A percentile compares a stretch with the other conserved stretches of the same genome.
Evolutionary conservation across 2,797 vertebrate genomes (phyloP).

Genomic region (Anomalospiza imberbis): DNA sequence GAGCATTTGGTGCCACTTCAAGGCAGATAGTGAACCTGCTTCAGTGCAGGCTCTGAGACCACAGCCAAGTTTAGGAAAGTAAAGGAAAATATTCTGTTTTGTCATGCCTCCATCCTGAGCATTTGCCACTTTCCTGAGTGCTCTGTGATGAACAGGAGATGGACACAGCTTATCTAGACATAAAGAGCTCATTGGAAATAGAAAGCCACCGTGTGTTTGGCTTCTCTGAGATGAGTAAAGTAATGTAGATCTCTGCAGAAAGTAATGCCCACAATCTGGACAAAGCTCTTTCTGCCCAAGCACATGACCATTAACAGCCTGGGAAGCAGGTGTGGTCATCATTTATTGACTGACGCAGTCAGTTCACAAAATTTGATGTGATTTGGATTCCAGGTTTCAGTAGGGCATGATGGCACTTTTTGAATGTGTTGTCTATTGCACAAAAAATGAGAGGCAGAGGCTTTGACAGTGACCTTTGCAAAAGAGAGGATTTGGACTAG

Average conservation of each 20-base stretch:
- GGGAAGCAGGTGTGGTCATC: neutral
- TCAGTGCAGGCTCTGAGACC: neutral
- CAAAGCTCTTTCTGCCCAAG: neutral
- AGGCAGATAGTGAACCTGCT: neutral
- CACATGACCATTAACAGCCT: neutral
- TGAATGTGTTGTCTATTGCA: neutral
- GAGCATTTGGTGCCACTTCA: neutral
- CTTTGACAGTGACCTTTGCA: neutral
- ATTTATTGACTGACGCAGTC: neutral
- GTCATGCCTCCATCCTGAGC: neutral
- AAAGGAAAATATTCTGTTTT: neutral
- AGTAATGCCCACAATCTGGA: neutral
- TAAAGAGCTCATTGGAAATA: neutral
- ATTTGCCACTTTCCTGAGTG: rapidly evolving
- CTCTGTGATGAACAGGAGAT: neutral
- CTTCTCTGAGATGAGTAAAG: neutral
- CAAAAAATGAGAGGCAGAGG: neutral
- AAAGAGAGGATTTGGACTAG: neutral
- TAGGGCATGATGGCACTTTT: neutral
- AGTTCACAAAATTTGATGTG: neutral
- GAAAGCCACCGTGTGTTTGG: neutral
- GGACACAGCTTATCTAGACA: neutral
- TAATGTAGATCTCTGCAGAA: neutral
- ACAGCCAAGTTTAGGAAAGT: neutral
- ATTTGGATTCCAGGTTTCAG: neutral